Evolutionary conservation across 2,113 vertebrate species (phyloP).

Genomic region (Lonchura striata): DNA sequence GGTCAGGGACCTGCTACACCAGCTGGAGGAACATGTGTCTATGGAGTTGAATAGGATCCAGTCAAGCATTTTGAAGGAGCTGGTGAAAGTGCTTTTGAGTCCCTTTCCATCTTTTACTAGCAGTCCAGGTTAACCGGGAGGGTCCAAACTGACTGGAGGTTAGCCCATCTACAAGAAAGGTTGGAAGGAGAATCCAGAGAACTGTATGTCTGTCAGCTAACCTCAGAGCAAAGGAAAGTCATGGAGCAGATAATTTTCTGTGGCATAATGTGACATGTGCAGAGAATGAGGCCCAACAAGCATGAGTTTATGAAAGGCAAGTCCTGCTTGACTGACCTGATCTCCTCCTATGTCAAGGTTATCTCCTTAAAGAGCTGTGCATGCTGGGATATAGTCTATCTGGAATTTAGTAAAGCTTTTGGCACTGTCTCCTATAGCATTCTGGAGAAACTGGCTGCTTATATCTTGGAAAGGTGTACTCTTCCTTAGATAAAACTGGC

Average conservation of each 20-base stretch:
- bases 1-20: rapidly evolving
- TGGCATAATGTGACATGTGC: rapidly evolving
- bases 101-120: background rate
- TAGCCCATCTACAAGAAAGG: background rate
- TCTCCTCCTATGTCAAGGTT: background rate
- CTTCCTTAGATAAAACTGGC: background rate
- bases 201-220: background rate
- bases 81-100: background rate
- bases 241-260: background rate
- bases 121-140: background rate
- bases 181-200: background rate
- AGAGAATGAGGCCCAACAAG: background rate
- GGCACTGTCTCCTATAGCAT: background rate
- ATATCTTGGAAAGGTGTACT: background rate
- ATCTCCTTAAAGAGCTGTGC: too few relatives aligned
- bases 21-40: background rate
- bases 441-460: background rate
- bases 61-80: background rate
- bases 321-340: background rate
- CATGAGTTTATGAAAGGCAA: background rate
- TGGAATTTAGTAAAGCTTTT: background rate
- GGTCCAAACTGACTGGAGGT: background rate
- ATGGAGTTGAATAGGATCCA: background rate
- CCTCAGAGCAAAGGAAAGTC: background rate
- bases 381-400: background rate